phyloP scores from a whole-genome alignment of 2,797 vertebrate genomes.

The Intellagama lesueurii region DNA sequence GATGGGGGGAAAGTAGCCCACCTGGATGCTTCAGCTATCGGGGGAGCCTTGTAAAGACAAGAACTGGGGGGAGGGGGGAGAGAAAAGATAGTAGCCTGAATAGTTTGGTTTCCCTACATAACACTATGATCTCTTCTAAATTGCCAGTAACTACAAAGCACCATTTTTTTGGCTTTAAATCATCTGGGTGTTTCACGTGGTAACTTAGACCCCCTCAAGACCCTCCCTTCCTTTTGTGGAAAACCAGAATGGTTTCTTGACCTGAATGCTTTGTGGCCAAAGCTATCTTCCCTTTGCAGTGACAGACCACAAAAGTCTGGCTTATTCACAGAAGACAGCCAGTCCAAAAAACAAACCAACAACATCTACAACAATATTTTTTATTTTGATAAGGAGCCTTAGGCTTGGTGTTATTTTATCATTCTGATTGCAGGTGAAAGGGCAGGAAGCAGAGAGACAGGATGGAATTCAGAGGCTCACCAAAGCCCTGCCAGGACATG shows the following conservation, averaged over 20 bases:
- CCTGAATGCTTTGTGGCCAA: slow-evolving; percentile 33
- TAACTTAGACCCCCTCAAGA: slow-evolving; percentile 15
- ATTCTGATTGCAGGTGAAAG: slow-evolving; percentile 67
- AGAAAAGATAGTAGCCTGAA: not conserved
- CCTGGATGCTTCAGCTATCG: not conserved
- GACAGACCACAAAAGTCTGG: slow-evolving; percentile 44
- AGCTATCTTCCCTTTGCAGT: slow-evolving; percentile 49
- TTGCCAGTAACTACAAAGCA: too few species aligned
- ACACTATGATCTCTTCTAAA: too few species aligned
- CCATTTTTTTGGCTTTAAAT: too few species aligned
- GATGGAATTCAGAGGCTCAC: slow-evolving; percentile 66
- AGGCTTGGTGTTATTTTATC: slow-evolving; percentile 54
- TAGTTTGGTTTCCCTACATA: too few species aligned
- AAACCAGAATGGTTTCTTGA: slow-evolving; percentile 40
- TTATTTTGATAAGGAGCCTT: slow-evolving; percentile 56
- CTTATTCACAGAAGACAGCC: slow-evolving; percentile 21
- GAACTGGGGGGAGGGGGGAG: not conserved
- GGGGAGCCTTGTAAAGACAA: not conserved
- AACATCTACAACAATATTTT: slow-evolving; percentile 56
- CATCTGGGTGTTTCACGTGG: too few species aligned
- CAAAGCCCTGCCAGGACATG: slow-evolving; percentile 65
- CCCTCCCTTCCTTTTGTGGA: slow-evolving; percentile 28
- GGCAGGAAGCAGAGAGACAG: slow-evolving; percentile 75
- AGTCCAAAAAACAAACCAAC: slow-evolving; percentile 31
- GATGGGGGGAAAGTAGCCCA: too few species aligned